Evolutionary conservation across 2,888 invertebrate genomes (phyloP), one percentile per base, ranked within the genome.

Genomic region (Sinopyrophorus schimmeli): DNA sequence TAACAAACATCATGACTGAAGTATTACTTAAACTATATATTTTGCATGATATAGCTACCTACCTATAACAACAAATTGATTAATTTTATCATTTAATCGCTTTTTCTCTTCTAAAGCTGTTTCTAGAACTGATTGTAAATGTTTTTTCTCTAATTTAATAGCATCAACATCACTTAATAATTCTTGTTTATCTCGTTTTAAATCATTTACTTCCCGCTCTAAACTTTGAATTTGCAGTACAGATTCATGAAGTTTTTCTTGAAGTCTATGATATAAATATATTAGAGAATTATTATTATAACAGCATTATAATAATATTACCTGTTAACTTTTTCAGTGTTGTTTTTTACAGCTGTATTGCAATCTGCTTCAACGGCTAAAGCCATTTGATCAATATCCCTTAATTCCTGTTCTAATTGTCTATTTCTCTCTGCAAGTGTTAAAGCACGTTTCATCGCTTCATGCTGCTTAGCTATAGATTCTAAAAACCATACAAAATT

Each of bases 391-490:
- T 89, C 89, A 32, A 89, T 80, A 65, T 87, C 86, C 55, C 80
- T 78, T 54, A 89, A 65, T 69, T 89, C 86, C 47, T 82, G 81
- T 69, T 88, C 83, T 37, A 90, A 69, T 46, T 75, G 75, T 65
- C 82, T 82, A 63, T 89, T 89, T 59, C 82, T 79, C 57, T 87
- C 86, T n/a, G 87, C 87, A 39, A 89, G 76, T 62, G 77, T 77
- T 27, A 89, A 72, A 3, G 89, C 89, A 57, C 85, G 75, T 28
- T 84, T 76, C 88, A 89, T 89, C 3, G 89, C 90, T 67, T 89
- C 89, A 69, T 90, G 90, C 64, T 87, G 86, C 62, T 84, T 85
- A 40, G 78, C 76, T 47, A 86, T 67, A 11, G 82, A 76, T 57
- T 77, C 82, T 72, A 57, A 40, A 65, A 66, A 46, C 28, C 5